A percentile compares a stretch with the other conserved stretches of the same genome.
Conservation (phyloP, 2,888 invertebrate species). For the Catotricha subobsoleta region DNA sequence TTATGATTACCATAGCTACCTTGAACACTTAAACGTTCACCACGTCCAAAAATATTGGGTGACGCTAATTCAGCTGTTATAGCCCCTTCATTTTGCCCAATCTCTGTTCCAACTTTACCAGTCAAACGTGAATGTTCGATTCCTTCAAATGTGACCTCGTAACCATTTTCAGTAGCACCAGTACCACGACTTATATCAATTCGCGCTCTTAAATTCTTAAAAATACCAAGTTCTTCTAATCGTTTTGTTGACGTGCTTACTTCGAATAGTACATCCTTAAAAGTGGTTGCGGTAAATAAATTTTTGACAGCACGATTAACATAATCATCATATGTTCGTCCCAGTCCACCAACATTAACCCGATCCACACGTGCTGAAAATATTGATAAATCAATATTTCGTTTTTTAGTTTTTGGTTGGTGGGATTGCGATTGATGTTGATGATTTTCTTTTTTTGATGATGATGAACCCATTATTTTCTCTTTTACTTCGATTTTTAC, state of each 20-base stretch:
- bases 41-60: slow-evolving; percentile 76
- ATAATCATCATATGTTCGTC: slow-evolving; percentile 77
- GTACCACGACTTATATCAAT: slow-evolving; percentile 76
- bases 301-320: slow-evolving; percentile 60
- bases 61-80: slow-evolving; percentile 44
- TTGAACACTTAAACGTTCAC: slow-evolving; percentile 64
- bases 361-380: slow-evolving; percentile 59
- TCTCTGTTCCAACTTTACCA: slow-evolving; percentile 70
- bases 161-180: slow-evolving; percentile 56
- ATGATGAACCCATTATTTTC: slow-evolving; percentile 1
- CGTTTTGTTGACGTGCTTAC: slow-evolving; percentile 53
- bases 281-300: slow-evolving; percentile 67
- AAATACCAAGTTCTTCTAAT: slow-evolving; percentile 72
- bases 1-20: slow-evolving; percentile 72
- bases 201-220: slow-evolving; percentile 64
- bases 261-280: slow-evolving; percentile 62
- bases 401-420: neutral
- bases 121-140: slow-evolving; percentile 63
- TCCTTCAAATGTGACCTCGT: slow-evolving; percentile 71
- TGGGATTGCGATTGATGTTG: neutral
- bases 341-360: slow-evolving; percentile 69
- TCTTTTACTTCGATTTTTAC: no score
- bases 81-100: slow-evolving; percentile 85
- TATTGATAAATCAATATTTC: slow-evolving; percentile 3
- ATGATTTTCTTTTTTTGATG: neutral